A percentile compares a stretch with the other conserved stretches of the same genome.
Conservation (phyloP, 2,888 invertebrate species). For the Trypoxylon attenuatum region DNA sequence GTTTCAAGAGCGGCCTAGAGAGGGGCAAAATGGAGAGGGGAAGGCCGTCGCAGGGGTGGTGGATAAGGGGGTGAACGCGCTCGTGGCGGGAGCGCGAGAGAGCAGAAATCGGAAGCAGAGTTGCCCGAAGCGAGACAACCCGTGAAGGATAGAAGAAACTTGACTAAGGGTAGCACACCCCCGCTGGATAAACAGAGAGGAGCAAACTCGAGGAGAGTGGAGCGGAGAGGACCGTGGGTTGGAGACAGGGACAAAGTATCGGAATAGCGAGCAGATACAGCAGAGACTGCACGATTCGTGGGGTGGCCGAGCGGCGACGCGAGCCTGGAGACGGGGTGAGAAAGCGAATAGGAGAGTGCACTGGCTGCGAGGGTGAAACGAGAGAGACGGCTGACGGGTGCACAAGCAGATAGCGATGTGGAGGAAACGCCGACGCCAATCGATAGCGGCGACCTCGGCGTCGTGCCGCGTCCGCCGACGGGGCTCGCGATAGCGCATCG, state of each 20-base stretch:
- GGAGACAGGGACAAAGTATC: neutral
- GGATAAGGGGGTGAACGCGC: neutral
- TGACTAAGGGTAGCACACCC: neutral
- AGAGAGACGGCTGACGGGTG: slow-evolving; percentile 24
- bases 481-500: slow-evolving; percentile 63
- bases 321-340: neutral
- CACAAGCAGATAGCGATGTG: slow-evolving; percentile 59
- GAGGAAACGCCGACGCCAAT: slow-evolving; percentile 65
- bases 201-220: slow-evolving; percentile 15
- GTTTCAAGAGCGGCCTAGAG: slow-evolving; percentile 11
- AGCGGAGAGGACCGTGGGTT: slow-evolving; percentile 14
- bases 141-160: neutral
- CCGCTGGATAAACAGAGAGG: neutral
- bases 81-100: neutral
- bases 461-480: slow-evolving; percentile 50
- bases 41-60: neutral
- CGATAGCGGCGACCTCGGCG: slow-evolving; percentile 68
- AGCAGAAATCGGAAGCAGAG: slow-evolving; percentile 10
- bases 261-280: neutral
- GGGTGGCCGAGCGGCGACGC: neutral
- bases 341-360: slow-evolving; percentile 1
- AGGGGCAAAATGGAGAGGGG: neutral
- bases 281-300: neutral
- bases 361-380: slow-evolving; percentile 11
- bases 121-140: neutral